Base-by-base conservation (phyloP, 2,113 vertebrate genomes). In the Chamaea fasciata region DNA sequence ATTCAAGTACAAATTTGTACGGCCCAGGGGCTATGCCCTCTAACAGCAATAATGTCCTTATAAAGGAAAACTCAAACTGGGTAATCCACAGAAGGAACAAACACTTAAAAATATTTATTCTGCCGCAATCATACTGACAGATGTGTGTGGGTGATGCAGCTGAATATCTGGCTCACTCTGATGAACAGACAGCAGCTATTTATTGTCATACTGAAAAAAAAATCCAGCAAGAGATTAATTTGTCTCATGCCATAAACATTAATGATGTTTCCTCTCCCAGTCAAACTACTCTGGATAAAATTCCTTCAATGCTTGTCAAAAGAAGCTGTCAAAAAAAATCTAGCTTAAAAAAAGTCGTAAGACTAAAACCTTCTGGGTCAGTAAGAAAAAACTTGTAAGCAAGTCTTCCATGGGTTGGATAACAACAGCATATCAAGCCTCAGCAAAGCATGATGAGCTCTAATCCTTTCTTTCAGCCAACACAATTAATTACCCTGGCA, bases 41-140 rank as follows among this genome's bases (percentile, higher is more conserved):
- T 27, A 64, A 79, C 37, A 87, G 24, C 62, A 81, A 21, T 14
- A 57, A 73, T 3, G 4, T 20, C 49, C 76, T 67, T 47, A 59
- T 39, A 91, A 92, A 92, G 53, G 23, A 62, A 69, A 85, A 79
- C 27, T 46, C 44, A 65, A 80, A 74, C 16, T 28, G 20, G 33
- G 63, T 69, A 75, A 91, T 30, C 30, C 33, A 50, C 0, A 4
- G 47, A 91, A 80, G 33, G 33, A 91, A 89, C 69, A 92, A 78
- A 57, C 39, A 81, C 35, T 90, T 65, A 3, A 83, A 92, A 95
- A 70, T 83, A 96, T 83, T 97, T 81, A 80, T 70, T 96, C 77
- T 90, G 68, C 52, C 1, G 3, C 17, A 44, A 65, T 88, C 46
- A 57, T 50, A 74, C 55, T 92, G 88, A 88, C 82, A 96, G 87